Base-by-base conservation (phyloP, 2,113 vertebrate species). In the Cephalopholis sonnerati region DNA sequence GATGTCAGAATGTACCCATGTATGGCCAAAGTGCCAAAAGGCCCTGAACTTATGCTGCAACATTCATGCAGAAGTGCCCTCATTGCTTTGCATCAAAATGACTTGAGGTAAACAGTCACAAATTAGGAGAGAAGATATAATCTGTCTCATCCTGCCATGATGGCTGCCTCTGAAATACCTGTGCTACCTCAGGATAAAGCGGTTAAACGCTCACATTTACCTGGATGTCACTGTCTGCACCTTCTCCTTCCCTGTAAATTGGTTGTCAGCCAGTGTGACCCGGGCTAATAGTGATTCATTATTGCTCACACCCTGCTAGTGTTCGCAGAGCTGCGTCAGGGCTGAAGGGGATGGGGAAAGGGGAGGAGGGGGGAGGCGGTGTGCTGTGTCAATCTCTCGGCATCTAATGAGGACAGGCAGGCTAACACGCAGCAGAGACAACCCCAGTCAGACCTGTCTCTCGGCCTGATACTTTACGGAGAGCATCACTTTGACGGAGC, bases 271-370 rank as follows among this genome's bases (percentile, higher is more conserved):
- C 63, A 3, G 24, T 75, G 83, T 92, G 87, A 89, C 87, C 83
- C 29, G 5, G 71, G 82, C 77, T 91, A 91, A 92, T 91, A 71
- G 91, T 85, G 92, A 92, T 92, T 92, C 89, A 92, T 92, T 92
- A 92, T 86, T 86, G 86, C 85, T 79, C 77, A 48, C 84, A 74
- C 69, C 74, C 77, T 57, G 77, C 72, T 9, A 46, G 68, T 70
- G 77, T 67, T 81, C 55, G 2, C 64, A 29, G 72, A 76, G 81
- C 70, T 87, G 79, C 77, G 74, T 80, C 51, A 46, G 53, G 65
- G 59, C 68, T 71, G 77, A 61, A 50, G 46, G 64, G 44, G 39
- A n/a, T 5, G 54, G 17, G 12, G 53, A 2, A 17, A 9, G 41
- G 7, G 12, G 46, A 3, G 7, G 36, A 3, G 2, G 3, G 0